Evolutionary conservation across 2,113 vertebrate species (phyloP).

Genomic region (Oreotrochilus melanogaster): DNA sequence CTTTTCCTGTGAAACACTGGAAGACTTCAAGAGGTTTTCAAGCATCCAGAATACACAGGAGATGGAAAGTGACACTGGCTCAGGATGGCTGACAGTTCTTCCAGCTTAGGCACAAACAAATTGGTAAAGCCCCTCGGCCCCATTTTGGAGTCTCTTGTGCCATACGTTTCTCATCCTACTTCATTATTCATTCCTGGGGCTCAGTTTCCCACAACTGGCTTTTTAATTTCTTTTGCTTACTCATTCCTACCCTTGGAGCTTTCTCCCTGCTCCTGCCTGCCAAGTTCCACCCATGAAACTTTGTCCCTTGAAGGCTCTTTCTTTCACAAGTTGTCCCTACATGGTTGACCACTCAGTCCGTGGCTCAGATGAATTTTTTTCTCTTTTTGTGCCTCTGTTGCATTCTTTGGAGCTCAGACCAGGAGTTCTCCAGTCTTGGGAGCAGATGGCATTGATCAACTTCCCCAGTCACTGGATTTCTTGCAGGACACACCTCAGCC

Average conservation of each 20-base stretch:
- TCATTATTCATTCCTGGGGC: neutral
- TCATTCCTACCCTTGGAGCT: neutral
- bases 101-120: slow-evolving; percentile 28
- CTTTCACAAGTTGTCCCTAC: neutral
- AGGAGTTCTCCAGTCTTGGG: neutral
- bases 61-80: slow-evolving; percentile 24
- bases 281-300: neutral
- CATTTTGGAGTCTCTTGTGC: neutral
- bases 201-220: neutral
- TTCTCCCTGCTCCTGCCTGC: neutral
- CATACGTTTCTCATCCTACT: neutral
- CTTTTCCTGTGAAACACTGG: slow-evolving; percentile 45
- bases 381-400: neutral
- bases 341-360: neutral
- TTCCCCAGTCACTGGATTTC: neutral
- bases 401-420: neutral
- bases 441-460: neutral
- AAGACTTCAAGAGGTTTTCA: slow-evolving; percentile 31
- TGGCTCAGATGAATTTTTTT: neutral
- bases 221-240: neutral
- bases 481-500: neutral
- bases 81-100: slow-evolving; percentile 11
- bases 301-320: neutral
- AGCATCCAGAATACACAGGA: slow-evolving; percentile 36
- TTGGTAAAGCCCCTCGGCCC: neutral